Evolutionary conservation across 53 echinoderm and acorn worm species (phyloP).

Genomic region (Stichopus horrens): DNA sequence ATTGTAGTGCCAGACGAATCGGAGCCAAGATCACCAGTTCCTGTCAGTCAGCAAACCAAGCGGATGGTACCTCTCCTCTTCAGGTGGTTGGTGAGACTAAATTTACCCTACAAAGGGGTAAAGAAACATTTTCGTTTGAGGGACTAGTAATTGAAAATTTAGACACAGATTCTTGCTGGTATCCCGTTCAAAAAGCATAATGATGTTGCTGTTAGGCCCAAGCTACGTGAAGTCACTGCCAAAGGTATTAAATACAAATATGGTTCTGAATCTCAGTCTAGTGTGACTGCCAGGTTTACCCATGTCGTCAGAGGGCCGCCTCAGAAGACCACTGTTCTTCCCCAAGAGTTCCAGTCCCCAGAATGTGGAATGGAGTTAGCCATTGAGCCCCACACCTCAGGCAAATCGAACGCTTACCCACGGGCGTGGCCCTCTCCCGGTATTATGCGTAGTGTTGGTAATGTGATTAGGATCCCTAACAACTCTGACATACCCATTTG

Average conservation of each 20-base stretch:
- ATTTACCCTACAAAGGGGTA: not conserved
- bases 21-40: conserved; percentile 22
- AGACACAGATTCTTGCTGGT: not conserved
- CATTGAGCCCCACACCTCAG: not conserved
- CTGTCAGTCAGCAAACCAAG: conserved; percentile 49
- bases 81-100: conserved; percentile 46
- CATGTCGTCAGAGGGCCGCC: not conserved
- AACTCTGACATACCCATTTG: not conserved
- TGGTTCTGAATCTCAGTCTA: not conserved
- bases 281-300: too few relatives aligned
- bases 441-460: too few relatives aligned
- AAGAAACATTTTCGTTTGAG: not conserved
- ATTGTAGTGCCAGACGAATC: conserved; percentile 29
- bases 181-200: not conserved
- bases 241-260: not conserved
- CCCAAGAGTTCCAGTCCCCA: not conserved
- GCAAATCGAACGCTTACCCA: not conserved
- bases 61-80: conserved; percentile 57
- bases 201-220: not conserved
- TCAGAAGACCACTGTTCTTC: not conserved
- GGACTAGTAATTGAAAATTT: conserved; percentile 27
- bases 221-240: too few relatives aligned
- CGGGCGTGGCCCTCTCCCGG: not conserved
- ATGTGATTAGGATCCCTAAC: conserved; percentile 16
- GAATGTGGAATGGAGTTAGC: not conserved